phyloP scores from a whole-genome alignment of 2,113 vertebrate species.

The Trichechus manatus region DNA sequence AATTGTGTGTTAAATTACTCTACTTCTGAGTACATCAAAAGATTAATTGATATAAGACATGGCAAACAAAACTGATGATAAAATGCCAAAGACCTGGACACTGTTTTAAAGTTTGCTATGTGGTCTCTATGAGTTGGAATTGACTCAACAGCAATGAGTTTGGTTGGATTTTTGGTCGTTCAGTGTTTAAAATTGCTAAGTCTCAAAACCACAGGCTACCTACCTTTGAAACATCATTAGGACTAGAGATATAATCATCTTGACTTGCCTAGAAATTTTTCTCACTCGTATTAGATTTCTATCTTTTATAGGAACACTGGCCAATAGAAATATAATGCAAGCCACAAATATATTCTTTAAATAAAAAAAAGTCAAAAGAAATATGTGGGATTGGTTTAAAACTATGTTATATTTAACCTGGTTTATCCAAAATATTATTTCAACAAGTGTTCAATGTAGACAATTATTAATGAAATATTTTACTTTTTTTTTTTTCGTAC shows the following conservation, averaged over 20 bases:
- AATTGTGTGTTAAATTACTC: neutral
- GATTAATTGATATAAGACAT: neutral
- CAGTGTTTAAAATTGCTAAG: neutral
- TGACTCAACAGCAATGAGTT: too few species aligned
- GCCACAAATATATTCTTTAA: neutral
- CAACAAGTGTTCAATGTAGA: neutral
- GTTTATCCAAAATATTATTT: neutral
- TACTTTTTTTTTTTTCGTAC: neutral
- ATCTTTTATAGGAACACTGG: neutral
- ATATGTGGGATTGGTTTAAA: neutral
- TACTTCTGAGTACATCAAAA: neutral
- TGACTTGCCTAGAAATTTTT: neutral
- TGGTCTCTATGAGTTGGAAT: too few species aligned
- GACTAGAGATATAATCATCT: neutral
- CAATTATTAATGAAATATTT: neutral
- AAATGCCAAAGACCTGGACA: neutral
- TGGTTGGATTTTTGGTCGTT: neutral
- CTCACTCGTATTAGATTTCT: neutral
- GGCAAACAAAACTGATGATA: neutral
- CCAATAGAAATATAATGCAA: conserved; percentile 36
- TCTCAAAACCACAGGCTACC: neutral
- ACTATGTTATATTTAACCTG: neutral
- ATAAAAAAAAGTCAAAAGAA: neutral
- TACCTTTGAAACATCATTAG: neutral
- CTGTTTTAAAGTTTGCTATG: neutral